A percentile compares a stretch with the other conserved stretches of the same genome.
Conservation (phyloP, 1,140 invertebrate species). For the Phortica variegata region DNA sequence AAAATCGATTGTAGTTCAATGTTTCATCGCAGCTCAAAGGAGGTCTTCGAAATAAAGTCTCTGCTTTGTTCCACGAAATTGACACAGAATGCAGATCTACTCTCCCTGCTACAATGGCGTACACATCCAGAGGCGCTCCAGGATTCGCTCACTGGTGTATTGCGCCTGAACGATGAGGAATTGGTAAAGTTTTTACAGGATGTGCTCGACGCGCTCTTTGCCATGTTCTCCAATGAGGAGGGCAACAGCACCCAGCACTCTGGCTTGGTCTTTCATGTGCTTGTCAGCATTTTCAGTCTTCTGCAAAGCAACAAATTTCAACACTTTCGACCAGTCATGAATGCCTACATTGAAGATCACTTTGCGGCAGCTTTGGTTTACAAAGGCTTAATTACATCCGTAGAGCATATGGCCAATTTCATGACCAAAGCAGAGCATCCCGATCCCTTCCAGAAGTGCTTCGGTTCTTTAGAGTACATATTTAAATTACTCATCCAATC, state of each 20-base stretch:
- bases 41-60: constrained; percentile 79
- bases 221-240: constrained; percentile 91
- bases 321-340: constrained; percentile 93
- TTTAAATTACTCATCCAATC: constrained; percentile 96
- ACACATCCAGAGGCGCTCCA: constrained; percentile 81
- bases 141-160: constrained; percentile 77
- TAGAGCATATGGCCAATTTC: constrained; percentile 88
- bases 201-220: constrained; percentile 90
- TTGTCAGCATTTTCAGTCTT: constrained; percentile 89
- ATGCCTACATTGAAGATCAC: constrained; percentile 92
- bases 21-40: constrained; percentile 80
- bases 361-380: constrained; percentile 95
- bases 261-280: constrained; percentile 67
- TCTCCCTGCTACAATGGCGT: constrained; percentile 89
- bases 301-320: constrained; percentile 91
- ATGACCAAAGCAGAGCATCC: constrained; percentile 81
- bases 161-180: constrained; percentile 82
- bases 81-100: constrained; percentile 88
- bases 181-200: constrained; percentile 97
- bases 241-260: constrained; percentile 76
- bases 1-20: constrained; percentile 60
- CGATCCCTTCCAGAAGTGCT: constrained; percentile 86
- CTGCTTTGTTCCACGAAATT: constrained; percentile 91
- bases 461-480: constrained; percentile 89
- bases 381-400: constrained; percentile 84